Evolutionary conservation across 2,113 vertebrate species (phyloP).

Genomic region (Platycercus adscitus): DNA sequence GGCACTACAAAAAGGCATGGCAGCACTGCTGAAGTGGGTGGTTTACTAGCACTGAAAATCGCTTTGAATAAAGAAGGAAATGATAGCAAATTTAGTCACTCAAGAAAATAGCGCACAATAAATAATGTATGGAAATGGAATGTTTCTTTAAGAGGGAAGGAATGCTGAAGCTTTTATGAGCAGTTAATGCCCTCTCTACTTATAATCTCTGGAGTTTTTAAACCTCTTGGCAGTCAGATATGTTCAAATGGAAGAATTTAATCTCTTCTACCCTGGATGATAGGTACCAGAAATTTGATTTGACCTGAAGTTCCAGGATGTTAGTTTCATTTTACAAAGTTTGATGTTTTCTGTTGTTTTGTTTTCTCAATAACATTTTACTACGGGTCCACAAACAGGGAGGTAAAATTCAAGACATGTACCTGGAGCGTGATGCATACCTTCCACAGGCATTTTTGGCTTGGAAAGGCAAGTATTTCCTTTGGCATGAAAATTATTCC

Average conservation of each 20-base stretch:
- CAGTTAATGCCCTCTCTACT: background rate
- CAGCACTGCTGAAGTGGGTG: background rate
- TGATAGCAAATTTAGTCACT: background rate
- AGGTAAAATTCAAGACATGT: background rate
- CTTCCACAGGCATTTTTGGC: background rate
- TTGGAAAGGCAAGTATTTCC: background rate
- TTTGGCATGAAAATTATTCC: background rate
- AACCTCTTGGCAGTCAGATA: background rate
- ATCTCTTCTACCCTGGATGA: background rate
- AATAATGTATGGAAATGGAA: constrained; percentile 35
- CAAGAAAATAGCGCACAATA: background rate
- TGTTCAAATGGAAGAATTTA: background rate
- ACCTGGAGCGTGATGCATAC: background rate
- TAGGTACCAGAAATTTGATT: background rate
- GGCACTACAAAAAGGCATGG: background rate
- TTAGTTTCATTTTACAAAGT: background rate
- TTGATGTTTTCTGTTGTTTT: background rate
- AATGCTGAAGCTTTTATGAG: constrained; percentile 10
- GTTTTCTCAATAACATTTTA: background rate
- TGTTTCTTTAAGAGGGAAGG: constrained; percentile 22
- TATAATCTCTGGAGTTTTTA: background rate
- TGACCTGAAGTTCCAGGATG: background rate
- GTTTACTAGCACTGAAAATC: background rate
- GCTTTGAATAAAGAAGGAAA: constrained; percentile 20
- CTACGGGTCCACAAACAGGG: background rate